Evolutionary conservation across 2,113 vertebrate species (phyloP), one percentile per base, ranked within the genome.

Genomic region (Cynoglossus semilaevis): DNA sequence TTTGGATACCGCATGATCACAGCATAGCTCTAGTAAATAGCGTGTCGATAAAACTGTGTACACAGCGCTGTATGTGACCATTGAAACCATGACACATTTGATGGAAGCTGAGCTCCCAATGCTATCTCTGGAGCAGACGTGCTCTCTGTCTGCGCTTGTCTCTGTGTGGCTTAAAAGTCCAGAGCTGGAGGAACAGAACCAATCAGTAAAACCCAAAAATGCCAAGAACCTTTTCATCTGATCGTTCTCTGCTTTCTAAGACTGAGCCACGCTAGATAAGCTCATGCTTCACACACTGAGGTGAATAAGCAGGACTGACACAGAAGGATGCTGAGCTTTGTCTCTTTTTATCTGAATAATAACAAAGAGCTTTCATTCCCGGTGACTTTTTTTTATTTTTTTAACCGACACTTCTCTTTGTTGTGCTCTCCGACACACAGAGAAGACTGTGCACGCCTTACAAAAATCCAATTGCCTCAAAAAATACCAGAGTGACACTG

Each of bases 191-290:
- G 67, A 81, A 83, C 68, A 48, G 58, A 72, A 69, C 81, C 76
- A 72, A 82, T 88, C 83, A 66, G 87, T 85, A 83, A 78, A 79
- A 85, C 79, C 79, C 82, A 79, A 83, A 58, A 85, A 86, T 86
- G 83, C 79, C 80, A 81, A 82, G 74, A 84, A 76, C 68, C 83
- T 83, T 79, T 80, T 75, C 1, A 80, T 80, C 82, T 70, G 80
- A 83, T 81, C 74, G 72, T 73, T 79, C 37, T 77, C 73, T 74
- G 22, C 22, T 29, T 6, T 72, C 69, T 41, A 54, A 72, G 72
- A 77, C 63, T 68, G 66, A 81, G 59, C 67, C 70, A 16, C 58
- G 74, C 65, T 56, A 81, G 82, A 86, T 85, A 85, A 85, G 82
- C 79, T 59, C 1, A 40, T 74, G 71, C 70, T 74, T 86, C 82